Evolutionary conservation across 2,113 vertebrate genomes (phyloP), one percentile per base, ranked within the genome.

Genomic region (Oreochromis aureus): DNA sequence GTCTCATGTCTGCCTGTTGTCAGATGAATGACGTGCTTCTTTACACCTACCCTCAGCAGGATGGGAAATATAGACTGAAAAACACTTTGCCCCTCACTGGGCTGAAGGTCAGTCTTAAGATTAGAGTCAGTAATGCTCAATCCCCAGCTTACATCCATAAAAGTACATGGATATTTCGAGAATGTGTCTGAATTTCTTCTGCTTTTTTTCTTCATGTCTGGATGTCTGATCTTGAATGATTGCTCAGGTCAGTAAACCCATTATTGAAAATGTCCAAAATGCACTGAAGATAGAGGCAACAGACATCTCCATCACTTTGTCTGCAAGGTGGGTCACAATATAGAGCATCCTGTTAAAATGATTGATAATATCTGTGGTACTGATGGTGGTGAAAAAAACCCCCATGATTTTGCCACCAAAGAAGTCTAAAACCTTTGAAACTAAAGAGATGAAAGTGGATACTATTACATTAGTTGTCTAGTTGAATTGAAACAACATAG

Each of bases 1-100:
- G 32, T 88, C 7, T 85, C 51, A 81, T 85, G 8, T 56, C 19
- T 79, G 19, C 69, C 3, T 93, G 56, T 89, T 92, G 53, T 86
- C 89, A 99, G 99, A 99, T 99, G 98, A 99, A 97, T 12, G 98
- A 99, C 16, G 94, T 99, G 83, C 96, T 99, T 87, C 97, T 99
- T 24, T 99, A 99, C 93, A 99, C 98, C 0, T 98, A 97, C 88
- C 98, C 99, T 69, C 98, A 99, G 95, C 99, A 99, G 94, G 98
- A 98, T 11, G 98, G 99, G 34, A 99, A 98, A 94, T 99, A 99
- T 94, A 96, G 95, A 85, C 96, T 99, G 92, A 99, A 98, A 94
- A 98, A 97, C 83, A 97, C 97, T 0, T 96, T 99, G 85, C 84
- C 96, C 2, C 96, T 99, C 66, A 96, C 97, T 85, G 96, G 95